These are phyloP conservation scores for Drosophila paranaensis DNA, from an alignment of 2,888 invertebrate genomes.

Conservation along the genomic window DNA sequence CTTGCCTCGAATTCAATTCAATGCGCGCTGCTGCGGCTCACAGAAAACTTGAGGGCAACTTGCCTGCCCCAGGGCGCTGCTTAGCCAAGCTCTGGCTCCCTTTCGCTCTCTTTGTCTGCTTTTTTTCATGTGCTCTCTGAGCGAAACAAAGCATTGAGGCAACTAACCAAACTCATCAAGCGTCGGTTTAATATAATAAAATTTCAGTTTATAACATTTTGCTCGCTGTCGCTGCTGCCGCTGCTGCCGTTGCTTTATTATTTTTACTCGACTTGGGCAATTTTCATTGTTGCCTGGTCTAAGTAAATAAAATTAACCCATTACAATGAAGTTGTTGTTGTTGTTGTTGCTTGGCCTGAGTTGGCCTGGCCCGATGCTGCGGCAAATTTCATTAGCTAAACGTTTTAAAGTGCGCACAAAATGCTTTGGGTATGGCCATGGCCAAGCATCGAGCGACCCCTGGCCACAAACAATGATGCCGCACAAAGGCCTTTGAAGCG, in stretches of 20 bases:
- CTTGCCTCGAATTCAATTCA: slow-evolving; percentile 69
- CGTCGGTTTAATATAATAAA: slow-evolving; percentile 81
- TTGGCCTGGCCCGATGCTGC: slow-evolving; percentile 47
- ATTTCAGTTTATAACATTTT: slow-evolving; percentile 81
- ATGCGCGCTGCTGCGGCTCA: slow-evolving; percentile 45
- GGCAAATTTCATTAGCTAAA: slow-evolving; percentile 80
- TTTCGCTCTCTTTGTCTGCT: neutral
- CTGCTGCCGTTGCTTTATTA: slow-evolving; percentile 62
- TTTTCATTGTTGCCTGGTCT: slow-evolving; percentile 55
- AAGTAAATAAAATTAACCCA: slow-evolving; percentile 81
- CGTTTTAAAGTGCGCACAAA: slow-evolving; percentile 78
- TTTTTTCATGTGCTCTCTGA: slow-evolving; percentile 5
- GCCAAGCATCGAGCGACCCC: slow-evolving; percentile 41
- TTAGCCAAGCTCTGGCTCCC: slow-evolving; percentile 30
- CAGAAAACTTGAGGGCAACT: slow-evolving; percentile 54
- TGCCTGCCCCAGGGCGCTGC: slow-evolving; percentile 13
- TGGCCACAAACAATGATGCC: slow-evolving; percentile 49
- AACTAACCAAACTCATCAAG: slow-evolving; percentile 80
- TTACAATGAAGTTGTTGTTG: slow-evolving; percentile 74
- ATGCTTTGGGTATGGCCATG: slow-evolving; percentile 43
- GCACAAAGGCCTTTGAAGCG: slow-evolving; percentile 68
- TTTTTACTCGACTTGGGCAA: slow-evolving; percentile 59
- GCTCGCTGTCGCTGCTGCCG: slow-evolving; percentile 31
- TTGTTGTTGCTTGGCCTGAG: slow-evolving; percentile 40
- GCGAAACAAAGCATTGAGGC: slow-evolving; percentile 57